Conservation (phyloP, 2,113 vertebrate genomes). For the Microcebus ravelobensis region DNA sequence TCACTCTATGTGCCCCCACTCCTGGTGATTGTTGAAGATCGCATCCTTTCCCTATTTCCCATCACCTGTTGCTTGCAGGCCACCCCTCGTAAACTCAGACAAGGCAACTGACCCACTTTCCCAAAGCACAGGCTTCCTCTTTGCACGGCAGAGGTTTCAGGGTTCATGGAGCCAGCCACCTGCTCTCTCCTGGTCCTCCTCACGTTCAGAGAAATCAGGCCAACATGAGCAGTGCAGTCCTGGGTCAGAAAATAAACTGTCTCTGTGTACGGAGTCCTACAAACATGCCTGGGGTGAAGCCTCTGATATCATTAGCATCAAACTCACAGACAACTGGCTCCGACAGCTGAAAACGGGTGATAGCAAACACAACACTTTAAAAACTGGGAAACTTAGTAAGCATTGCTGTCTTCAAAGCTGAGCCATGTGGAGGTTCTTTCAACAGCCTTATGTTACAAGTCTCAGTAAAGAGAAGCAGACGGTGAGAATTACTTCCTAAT, state of each 20-base stretch:
- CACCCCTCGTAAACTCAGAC: neutral
- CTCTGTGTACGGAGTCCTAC: neutral
- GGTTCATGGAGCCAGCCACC: neutral
- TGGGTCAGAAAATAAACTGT: slow-evolving; percentile 22
- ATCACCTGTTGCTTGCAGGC: neutral
- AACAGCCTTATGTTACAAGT: slow-evolving; percentile 64
- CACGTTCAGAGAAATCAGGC: neutral
- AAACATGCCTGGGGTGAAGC: slow-evolving; percentile 19
- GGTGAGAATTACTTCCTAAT: slow-evolving; percentile 65
- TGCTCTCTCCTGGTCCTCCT: neutral
- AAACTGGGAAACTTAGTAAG: neutral
- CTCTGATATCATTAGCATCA: slow-evolving; percentile 52
- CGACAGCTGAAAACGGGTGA: neutral
- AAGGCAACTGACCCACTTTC: neutral
- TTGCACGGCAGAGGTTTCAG: neutral
- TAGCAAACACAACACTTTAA: slow-evolving; percentile 33
- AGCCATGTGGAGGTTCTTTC: slow-evolving; percentile 60
- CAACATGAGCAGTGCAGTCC: neutral
- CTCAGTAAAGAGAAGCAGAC: slow-evolving; percentile 72
- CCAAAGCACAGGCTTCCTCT: neutral
- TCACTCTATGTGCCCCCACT: neutral
- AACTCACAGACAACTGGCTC: slow-evolving; percentile 35
- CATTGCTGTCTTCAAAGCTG: slow-evolving; percentile 49
- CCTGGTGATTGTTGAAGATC: neutral
- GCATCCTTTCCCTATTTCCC: neutral